These are phyloP conservation scores for Austrolebias charrua DNA, from an alignment of 2,797 vertebrate species.

Conservation along the genomic window DNA sequence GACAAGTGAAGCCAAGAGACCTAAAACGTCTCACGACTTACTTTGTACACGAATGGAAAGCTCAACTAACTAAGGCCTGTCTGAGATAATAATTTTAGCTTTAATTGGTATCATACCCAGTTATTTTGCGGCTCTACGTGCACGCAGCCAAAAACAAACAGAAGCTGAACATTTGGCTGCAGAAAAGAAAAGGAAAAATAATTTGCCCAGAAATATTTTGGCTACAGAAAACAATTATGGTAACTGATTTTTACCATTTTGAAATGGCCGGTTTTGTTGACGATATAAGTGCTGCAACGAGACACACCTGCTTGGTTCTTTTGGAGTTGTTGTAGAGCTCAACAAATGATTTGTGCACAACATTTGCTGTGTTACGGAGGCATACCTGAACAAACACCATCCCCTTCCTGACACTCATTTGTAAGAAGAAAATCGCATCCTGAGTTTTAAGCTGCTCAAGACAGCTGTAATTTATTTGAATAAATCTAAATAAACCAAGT, in stretches of 20 bases:
- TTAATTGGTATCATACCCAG: neutral
- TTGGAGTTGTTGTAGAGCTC: neutral
- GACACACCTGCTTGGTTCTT: neutral
- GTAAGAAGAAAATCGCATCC: neutral
- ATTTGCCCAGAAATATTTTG: constrained; percentile 15
- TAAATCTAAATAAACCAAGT: neutral
- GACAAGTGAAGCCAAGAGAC: neutral
- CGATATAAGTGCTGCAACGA: neutral
- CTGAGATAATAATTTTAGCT: neutral
- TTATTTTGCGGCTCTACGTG: neutral
- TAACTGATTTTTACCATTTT: neutral
- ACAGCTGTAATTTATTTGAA: neutral
- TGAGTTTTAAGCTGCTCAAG: neutral
- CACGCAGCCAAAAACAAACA: neutral
- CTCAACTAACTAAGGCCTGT: neutral
- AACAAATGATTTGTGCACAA: neutral
- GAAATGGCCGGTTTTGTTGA: neutral
- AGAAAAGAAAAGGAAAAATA: neutral
- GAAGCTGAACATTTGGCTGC: neutral
- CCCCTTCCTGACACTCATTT: neutral
- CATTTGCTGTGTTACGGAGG: too few relatives aligned
- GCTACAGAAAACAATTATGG: neutral
- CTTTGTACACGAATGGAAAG: neutral
- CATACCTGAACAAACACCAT: neutral
- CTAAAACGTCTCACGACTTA: neutral